Evolutionary conservation across 2,113 vertebrate genomes (phyloP).

Genomic region (Polyodon spathula): DNA sequence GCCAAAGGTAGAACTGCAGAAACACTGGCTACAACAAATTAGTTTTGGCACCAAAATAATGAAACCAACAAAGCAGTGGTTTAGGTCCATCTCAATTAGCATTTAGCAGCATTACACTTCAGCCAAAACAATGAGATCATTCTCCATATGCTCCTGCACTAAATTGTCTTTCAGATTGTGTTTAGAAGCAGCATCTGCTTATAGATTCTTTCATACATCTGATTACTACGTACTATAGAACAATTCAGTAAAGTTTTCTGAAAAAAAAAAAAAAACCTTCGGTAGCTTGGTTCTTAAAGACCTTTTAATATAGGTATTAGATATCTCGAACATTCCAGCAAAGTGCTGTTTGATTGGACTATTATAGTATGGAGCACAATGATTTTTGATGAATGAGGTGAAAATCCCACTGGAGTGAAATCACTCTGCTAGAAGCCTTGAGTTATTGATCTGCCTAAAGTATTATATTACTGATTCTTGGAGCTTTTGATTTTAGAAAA

Average conservation of each 20-base stretch:
- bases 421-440: slow-evolving; percentile 29
- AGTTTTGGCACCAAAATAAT: too few relatives aligned
- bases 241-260: background rate
- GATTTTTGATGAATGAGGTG: slow-evolving; percentile 32
- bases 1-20: too few relatives aligned
- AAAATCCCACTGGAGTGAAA: slow-evolving; percentile 25
- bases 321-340: background rate
- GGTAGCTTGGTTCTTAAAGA: background rate
- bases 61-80: too few relatives aligned
- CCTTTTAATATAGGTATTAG: background rate
- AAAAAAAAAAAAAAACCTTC: background rate
- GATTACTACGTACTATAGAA: too few relatives aligned
- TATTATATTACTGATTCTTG: slow-evolving; percentile 26
- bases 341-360: slow-evolving; percentile 27
- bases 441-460: slow-evolving; percentile 30
- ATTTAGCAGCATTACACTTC: too few relatives aligned
- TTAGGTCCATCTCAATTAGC: too few relatives aligned
- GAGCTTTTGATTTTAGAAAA: slow-evolving; percentile 3
- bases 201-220: too few relatives aligned
- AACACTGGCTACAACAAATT: too few relatives aligned
- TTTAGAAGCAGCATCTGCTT: too few relatives aligned
- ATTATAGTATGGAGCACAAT: slow-evolving; percentile 25
- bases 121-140: too few relatives aligned
- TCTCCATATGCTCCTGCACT: too few relatives aligned
- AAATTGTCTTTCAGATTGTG: too few relatives aligned